A percentile compares a stretch with the other conserved stretches of the same genome.
These are phyloP conservation scores for Bubo bubo DNA, from an alignment of 2,113 vertebrate species.

Conservation along the genomic window DNA sequence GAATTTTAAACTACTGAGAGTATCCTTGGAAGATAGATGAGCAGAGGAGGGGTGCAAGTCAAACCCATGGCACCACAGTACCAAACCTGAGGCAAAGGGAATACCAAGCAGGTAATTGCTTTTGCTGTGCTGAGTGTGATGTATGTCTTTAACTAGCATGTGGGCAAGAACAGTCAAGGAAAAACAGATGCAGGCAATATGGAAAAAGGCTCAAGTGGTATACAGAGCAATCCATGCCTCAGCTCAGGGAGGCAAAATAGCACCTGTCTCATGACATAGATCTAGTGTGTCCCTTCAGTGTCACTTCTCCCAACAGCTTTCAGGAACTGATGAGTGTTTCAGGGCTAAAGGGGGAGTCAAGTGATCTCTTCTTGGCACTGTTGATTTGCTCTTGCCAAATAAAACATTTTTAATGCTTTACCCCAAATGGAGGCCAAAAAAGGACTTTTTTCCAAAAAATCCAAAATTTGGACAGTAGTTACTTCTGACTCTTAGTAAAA, in stretches of 20 bases:
- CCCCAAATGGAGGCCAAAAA: neutral
- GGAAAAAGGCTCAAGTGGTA: neutral
- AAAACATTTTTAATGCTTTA: neutral
- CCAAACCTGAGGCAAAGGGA: neutral
- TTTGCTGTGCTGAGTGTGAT: neutral
- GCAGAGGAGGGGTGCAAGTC: neutral
- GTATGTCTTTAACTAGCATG: neutral
- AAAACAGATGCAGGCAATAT: neutral
- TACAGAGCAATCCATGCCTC: neutral
- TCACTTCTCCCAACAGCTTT: neutral
- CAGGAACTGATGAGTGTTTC: neutral
- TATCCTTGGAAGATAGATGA: neutral
- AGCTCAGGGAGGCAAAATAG: neutral
- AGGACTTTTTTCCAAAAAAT: neutral
- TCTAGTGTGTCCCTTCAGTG: neutral
- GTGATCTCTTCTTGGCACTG: neutral
- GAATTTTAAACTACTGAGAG: slow-evolving; percentile 33
- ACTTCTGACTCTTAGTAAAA: neutral
- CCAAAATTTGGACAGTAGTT: neutral
- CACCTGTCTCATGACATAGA: neutral
- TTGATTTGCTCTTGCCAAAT: neutral
- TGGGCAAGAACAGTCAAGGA: neutral
- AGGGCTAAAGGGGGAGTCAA: neutral
- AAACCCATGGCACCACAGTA: neutral
- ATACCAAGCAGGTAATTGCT: neutral